Evolutionary conservation across 2,888 invertebrate genomes (phyloP).

Genomic region (Lepidonotus clava): DNA sequence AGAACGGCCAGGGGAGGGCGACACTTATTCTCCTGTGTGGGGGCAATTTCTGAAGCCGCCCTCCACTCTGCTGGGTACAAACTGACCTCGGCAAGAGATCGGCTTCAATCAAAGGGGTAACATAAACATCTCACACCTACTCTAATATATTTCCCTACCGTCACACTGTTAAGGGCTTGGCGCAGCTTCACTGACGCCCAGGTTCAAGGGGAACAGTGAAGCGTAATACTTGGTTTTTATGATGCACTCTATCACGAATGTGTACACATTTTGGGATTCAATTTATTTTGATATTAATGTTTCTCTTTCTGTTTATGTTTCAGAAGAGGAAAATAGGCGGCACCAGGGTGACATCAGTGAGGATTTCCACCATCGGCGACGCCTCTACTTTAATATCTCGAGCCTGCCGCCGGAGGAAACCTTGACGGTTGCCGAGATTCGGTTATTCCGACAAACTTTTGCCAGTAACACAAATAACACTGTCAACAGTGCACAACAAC

Average conservation of each 20-base stretch:
- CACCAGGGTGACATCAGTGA: constrained; percentile 29
- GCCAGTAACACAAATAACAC: neutral
- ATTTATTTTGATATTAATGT: constrained; percentile 9
- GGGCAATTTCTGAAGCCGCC: neutral
- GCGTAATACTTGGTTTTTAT: too few relatives aligned
- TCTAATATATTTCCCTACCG: too few relatives aligned
- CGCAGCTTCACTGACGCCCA: too few relatives aligned
- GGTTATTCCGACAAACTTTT: constrained; percentile 42
- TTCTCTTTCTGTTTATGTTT: neutral
- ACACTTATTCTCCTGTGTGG: neutral
- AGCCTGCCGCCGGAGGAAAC: constrained; percentile 35
- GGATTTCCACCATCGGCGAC: constrained; percentile 34
- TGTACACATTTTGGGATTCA: neutral
- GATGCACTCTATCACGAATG: too few relatives aligned
- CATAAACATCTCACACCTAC: too few relatives aligned
- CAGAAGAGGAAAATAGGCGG: constrained; percentile 16
- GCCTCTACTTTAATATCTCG: constrained; percentile 49
- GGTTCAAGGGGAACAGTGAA: too few relatives aligned
- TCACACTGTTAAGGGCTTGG: too few relatives aligned
- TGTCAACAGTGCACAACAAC: constrained; percentile 32
- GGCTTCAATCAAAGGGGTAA: neutral
- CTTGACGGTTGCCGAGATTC: constrained; percentile 28
- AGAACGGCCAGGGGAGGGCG: neutral
- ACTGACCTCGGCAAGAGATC: neutral
- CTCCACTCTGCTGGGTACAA: neutral